phyloP scores from a whole-genome alignment of 23 tunicate species.

The Diplosoma virens region DNA sequence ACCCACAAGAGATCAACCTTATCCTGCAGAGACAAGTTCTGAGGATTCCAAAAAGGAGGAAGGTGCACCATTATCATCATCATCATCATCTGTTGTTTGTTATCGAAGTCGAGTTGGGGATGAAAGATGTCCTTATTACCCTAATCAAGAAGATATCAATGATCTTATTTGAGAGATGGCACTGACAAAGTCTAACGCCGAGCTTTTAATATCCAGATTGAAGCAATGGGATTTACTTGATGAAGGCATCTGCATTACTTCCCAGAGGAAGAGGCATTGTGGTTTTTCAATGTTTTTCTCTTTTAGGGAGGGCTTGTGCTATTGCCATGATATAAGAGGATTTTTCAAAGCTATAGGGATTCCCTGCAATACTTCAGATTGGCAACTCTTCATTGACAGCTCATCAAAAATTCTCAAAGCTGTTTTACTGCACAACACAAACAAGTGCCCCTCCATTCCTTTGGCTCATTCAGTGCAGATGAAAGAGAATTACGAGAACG shows the following conservation, averaged over 20 bases:
- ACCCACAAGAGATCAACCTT: conserved; percentile 22
- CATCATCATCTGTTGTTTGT: conserved; percentile 19
- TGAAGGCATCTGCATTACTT: conserved; percentile 26
- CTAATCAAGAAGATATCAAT: conserved; percentile 38
- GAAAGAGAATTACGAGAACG: conserved; percentile 36
- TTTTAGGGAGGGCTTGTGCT: conserved; percentile 23
- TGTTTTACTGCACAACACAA: conserved; percentile 40
- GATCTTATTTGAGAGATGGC: conserved; percentile 28
- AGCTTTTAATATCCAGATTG: conserved; percentile 23
- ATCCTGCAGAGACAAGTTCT: conserved; percentile 15
- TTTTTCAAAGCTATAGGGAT: conserved; percentile 31
- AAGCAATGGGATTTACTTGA: conserved; percentile 43
- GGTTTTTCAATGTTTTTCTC: conserved; percentile 22
- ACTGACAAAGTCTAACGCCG: conserved; percentile 36
- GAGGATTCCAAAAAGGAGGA: conserved; percentile 28
- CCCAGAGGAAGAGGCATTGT: conserved; percentile 39
- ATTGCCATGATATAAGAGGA: conserved; percentile 32
- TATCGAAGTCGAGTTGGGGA: conserved; percentile 6
- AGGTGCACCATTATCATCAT: too few relatives aligned
- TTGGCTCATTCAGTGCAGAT: conserved; percentile 30
- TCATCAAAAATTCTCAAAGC: conserved; percentile 39
- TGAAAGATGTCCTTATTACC: conserved; percentile 41
- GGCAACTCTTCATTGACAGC: conserved; percentile 37
- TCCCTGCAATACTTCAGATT: conserved; percentile 32
- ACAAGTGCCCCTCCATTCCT: conserved; percentile 47